Evolutionary conservation across 2,113 vertebrate genomes (phyloP), one percentile per base, ranked within the genome.

Genomic region (Isichthys henryi): DNA sequence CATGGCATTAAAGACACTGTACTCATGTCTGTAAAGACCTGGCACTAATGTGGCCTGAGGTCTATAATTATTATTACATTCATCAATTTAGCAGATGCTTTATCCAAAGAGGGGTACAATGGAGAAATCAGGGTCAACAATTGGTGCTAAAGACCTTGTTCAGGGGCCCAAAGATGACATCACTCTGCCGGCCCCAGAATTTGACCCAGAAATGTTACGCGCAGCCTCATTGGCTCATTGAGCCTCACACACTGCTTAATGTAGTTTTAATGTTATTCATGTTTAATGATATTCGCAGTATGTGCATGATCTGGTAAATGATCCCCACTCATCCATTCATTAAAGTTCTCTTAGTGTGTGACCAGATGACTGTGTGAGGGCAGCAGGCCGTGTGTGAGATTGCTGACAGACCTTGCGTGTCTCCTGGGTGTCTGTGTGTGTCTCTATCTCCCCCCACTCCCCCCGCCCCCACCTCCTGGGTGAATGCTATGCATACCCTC

Each of bases 401-500:
- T 46, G 53, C 62, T 31, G 62, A 70, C n/a, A 27, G 62, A 70
- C 62, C 13, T n/a, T 27, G 62, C n/a, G 62, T 23, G 19, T 89
- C 35, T 86, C 70, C 70, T 74, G 56, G 5, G 45, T 74, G 89
- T 48, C 23, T 80, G 74, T 39, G 74, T 80, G 74, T 19, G 35
- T 43, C 13, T 43, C 31, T 46, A 21, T 19, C 13, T 0, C 77
- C 31, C 43, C 80, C 5, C 35, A 39, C 39, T 2, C 11, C 11
- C 31, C 0, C 70, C 9, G 0, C n/a, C n/a, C 11, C 11, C 39
- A 2, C 21, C 5, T 21, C 2, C 5, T 1, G 62, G 62, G 39
- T 2, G 23, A 89, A 86, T 66, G 43, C 89, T 86, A 89, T 86
- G 89, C 82, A 31, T 86, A 9, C 23, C 58, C 52, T 27, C 13